These are phyloP conservation scores for Octomys mimax DNA, from an alignment of 2,797 vertebrate species.

Conservation along the genomic window DNA sequence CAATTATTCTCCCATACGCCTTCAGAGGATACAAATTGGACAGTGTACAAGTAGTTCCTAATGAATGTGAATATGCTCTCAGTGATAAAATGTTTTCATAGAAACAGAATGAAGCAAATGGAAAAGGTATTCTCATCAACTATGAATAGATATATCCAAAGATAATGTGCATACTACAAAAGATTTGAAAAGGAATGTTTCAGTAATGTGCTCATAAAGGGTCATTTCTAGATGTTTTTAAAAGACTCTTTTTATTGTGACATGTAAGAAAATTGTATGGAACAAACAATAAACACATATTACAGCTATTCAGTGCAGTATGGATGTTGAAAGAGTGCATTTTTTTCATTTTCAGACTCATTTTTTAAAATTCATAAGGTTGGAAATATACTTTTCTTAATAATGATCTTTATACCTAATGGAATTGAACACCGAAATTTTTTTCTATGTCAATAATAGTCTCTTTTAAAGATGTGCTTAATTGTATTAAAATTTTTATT, in stretches of 20 bases:
- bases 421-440: slow-evolving; percentile 42
- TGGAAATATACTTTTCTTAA: slow-evolving; percentile 40
- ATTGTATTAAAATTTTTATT: slow-evolving; percentile 67
- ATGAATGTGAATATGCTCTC: slow-evolving; percentile 78
- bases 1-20: slow-evolving; percentile 71
- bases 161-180: slow-evolving; percentile 78
- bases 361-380: neutral
- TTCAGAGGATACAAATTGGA: slow-evolving; percentile 66
- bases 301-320: slow-evolving; percentile 39
- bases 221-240: slow-evolving; percentile 72
- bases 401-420: neutral
- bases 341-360: slow-evolving; percentile 42
- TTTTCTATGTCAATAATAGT: slow-evolving; percentile 40
- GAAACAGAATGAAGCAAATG: slow-evolving; percentile 80
- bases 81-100: slow-evolving; percentile 79
- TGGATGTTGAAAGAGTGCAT: slow-evolving; percentile 59
- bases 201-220: slow-evolving; percentile 74
- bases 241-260: slow-evolving; percentile 73
- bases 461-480: slow-evolving; percentile 42
- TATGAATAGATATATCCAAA: slow-evolving; percentile 81
- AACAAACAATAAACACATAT: slow-evolving; percentile 66
- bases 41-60: slow-evolving; percentile 80
- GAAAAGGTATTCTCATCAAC: slow-evolving; percentile 77
- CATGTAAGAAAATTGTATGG: slow-evolving; percentile 54
- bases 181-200: slow-evolving; percentile 73